Percentiles rank a stretch among this genome's conserved stretches.
Conservation (phyloP, 1,140 invertebrate species). For the Drosophila melanica region DNA sequence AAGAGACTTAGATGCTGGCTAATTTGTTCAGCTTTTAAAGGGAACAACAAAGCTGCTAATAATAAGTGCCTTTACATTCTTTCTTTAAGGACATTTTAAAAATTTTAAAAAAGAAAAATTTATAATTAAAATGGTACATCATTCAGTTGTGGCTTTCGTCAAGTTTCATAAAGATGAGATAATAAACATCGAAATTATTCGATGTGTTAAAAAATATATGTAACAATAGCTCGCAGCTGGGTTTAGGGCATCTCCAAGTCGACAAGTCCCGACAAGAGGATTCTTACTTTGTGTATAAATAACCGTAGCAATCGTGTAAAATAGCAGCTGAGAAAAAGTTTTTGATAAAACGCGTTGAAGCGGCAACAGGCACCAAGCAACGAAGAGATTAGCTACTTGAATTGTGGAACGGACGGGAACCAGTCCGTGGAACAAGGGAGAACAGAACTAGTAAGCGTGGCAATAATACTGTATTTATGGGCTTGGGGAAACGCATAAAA, state of each 20-base stretch:
- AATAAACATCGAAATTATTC: too few species aligned
- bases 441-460: slow-evolving; percentile 39
- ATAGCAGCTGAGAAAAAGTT: slow-evolving; percentile 23
- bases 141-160: too few species aligned
- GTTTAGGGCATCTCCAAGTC: background rate
- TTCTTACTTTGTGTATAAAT: background rate
- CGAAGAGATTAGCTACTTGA: slow-evolving; percentile 12
- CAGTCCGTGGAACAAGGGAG: slow-evolving; percentile 14
- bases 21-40: too few species aligned
- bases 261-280: background rate
- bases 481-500: slow-evolving; percentile 70
- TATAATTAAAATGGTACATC: too few species aligned
- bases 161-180: too few species aligned
- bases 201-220: background rate
- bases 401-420: slow-evolving; percentile 3
- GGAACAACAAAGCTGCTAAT: too few species aligned
- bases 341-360: slow-evolving; percentile 23
- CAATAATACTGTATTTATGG: slow-evolving; percentile 73
- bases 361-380: slow-evolving; percentile 23
- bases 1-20: too few species aligned
- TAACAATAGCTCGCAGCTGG: background rate
- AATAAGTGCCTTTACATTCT: too few species aligned
- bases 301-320: slow-evolving; percentile 19
- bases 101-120: too few species aligned
- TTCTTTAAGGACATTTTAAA: too few species aligned